Evolutionary conservation across 2,888 invertebrate species (phyloP), one percentile per base, ranked within the genome.

Genomic region (Andricus quercusramuli): DNA sequence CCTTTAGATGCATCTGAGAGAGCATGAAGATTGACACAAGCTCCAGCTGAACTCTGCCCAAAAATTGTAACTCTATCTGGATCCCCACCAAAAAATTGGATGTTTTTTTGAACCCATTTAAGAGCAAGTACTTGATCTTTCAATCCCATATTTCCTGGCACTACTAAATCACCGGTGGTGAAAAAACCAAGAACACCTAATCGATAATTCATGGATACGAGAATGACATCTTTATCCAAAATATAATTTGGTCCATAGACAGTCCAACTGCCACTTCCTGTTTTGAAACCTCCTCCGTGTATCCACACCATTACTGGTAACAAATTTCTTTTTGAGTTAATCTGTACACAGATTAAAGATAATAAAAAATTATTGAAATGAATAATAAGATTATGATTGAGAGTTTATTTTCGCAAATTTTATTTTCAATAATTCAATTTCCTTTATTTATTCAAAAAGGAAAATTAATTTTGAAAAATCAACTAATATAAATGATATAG

Each of bases 241-340:
- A 97, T 92, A 86, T 94, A 95, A 83, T 96, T 95, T 0, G 96
- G 96, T 0, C 96, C 96, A 87, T 96, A 96, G 93, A 95, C 96
- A 3, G 93, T 90, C 1, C 95, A 95, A 77, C 95, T 95, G 0
- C 96, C 95, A 1, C 95, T 94, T 1, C 96, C 96, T 80, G 96
- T 95, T 89, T 96, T 94, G 95, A 95, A 96, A 5, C 96, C 97
- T 5, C 97, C 96, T 0, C 96, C 96, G 81, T 96, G 96, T 82
- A 96, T 93, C 93, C 96, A 97, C 22, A 97, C 93, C 96, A 97
- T 96, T 0, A 96, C 96, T 0, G 96, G 96, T n/a, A 74, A 78
- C 89, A 89, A 51, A 85, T 83, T 15, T 32, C 79, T n/a, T 65
- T 77, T 32, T 82, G 90, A 83, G 93, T 94, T 0, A 96, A 95